Base-by-base conservation (phyloP, 2,888 invertebrate genomes). In the Metalampra italica region DNA sequence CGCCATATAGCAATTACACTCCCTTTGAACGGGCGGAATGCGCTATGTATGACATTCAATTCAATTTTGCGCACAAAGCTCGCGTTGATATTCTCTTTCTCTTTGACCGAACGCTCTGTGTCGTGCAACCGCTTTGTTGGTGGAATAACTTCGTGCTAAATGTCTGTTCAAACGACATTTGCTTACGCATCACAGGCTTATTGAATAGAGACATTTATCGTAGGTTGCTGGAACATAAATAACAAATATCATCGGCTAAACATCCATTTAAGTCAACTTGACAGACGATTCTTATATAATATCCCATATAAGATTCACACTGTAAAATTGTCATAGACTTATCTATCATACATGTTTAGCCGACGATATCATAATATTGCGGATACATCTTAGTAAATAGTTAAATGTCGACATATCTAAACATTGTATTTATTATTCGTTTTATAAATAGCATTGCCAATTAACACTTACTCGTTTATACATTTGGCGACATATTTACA, bases 21-120 rank as follows among this genome's bases (percentile, higher is more conserved):
- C 78, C 82, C 86, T 88, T 87, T 88, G 85, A 83, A 79, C 76
- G 74, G 64, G 70, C 73, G 75, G 78, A 80, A 85, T 84, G 82
- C 78, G 78, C 79, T 76, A 78, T 78, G 80, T 81, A 83, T 81
- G 86, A 82, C 85, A 80, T 83, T 79, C 82, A 80, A 85, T 87
- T 85, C 78, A 85, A 85, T 87, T 86, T 82, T 60, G 74, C 71
- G 72, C 75, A 83, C 85, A 86, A 84, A 84, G 82, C 80, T 71
- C 70, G 70, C 78, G 75, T 76, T 68, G 74, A 80, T 82, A 82
- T 78, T 78, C 76, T 81, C 78, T 76, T 78, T 85, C 83, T 75
- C 84, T 83, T 82, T 83, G 75, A 77, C 75, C 69, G 69, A 72
- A 74, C 73, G 67, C 78, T 75, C 77, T 78, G 77, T 22, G 5